A percentile compares a stretch with the other conserved stretches of the same genome.
Evolutionary conservation across 1,140 invertebrate species (phyloP).

Genomic region (Rhopalosiphum maidis): DNA sequence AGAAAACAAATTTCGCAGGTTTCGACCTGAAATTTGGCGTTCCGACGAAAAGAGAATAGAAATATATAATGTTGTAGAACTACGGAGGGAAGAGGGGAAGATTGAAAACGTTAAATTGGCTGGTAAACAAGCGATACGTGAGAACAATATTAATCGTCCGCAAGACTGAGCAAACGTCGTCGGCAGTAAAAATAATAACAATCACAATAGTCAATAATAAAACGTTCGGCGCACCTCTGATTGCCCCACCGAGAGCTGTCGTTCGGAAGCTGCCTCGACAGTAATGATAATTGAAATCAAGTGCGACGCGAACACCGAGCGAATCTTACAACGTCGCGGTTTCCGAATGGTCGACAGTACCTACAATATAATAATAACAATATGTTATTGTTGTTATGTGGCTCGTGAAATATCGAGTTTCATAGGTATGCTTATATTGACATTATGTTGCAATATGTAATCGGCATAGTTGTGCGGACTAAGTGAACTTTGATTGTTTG

Average conservation of each 20-base stretch:
- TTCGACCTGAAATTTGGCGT: background rate
- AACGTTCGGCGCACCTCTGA: background rate
- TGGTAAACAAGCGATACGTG: constrained; percentile 10
- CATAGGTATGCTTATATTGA: too few relatives aligned
- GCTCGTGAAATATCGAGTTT: background rate
- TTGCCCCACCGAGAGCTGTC: background rate
- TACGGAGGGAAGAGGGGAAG: background rate
- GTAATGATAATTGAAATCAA: background rate
- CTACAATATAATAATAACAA: too few relatives aligned
- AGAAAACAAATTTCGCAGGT: background rate
- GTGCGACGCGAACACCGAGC: background rate
- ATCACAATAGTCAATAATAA: background rate
- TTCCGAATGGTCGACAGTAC: background rate
- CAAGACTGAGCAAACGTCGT: background rate
- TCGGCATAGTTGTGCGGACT: background rate
- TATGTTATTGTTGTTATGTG: too few relatives aligned
- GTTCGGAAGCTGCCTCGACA: background rate
- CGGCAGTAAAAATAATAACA: constrained; percentile 4
- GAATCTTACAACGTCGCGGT: background rate
- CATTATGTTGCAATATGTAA: background rate
- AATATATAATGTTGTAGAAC: background rate
- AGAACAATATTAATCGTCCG: background rate
- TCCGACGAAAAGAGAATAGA: background rate
- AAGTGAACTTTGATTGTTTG: background rate
- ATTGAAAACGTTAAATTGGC: constrained; percentile 28